Conservation (phyloP, 35 echinoderm and acorn worm genomes). For the Eucidaris tribuloides region DNA sequence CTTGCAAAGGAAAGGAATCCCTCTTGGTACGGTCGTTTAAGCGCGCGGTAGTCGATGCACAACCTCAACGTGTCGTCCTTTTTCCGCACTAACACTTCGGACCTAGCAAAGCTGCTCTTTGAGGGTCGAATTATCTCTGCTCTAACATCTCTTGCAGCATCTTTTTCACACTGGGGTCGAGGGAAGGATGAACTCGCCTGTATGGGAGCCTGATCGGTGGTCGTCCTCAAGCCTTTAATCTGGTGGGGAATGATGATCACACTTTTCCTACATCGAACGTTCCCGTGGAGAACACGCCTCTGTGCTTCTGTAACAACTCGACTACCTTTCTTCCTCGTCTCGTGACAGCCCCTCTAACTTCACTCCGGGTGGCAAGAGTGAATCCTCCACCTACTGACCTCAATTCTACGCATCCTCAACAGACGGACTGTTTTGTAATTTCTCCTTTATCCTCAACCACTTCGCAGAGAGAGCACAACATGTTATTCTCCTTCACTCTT, state of each 20-base stretch:
- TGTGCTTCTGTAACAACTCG: background rate
- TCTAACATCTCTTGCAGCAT: constrained; percentile 46
- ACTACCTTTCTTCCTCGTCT: background rate
- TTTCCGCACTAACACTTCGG: constrained; percentile 44
- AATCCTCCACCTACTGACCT: background rate
- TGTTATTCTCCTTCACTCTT: background rate
- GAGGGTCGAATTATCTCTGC: constrained; percentile 36
- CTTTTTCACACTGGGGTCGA: constrained; percentile 13
- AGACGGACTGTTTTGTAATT: background rate
- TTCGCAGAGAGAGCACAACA: background rate
- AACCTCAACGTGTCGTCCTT: background rate
- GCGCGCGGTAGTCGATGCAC: constrained; percentile 36
- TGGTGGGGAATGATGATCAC: constrained; percentile 27
- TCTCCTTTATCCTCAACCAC: background rate
- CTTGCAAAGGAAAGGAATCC: constrained; percentile 22
- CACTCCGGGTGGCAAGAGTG: background rate
- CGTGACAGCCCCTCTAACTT: constrained; percentile 6
- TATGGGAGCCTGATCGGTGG: constrained; percentile 16
- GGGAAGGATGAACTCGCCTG: constrained; percentile 29
- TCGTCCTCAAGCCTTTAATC: background rate
- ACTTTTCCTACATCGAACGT: constrained; percentile 9
- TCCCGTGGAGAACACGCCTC: constrained; percentile 8
- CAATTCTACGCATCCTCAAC: background rate
- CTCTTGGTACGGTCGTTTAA: background rate
- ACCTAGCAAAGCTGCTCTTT: constrained; percentile 48